A percentile compares a stretch with the other conserved stretches of the same genome.
Evolutionary conservation across 2,797 vertebrate species (phyloP).

Genomic region (Gorsachius magnificus): DNA sequence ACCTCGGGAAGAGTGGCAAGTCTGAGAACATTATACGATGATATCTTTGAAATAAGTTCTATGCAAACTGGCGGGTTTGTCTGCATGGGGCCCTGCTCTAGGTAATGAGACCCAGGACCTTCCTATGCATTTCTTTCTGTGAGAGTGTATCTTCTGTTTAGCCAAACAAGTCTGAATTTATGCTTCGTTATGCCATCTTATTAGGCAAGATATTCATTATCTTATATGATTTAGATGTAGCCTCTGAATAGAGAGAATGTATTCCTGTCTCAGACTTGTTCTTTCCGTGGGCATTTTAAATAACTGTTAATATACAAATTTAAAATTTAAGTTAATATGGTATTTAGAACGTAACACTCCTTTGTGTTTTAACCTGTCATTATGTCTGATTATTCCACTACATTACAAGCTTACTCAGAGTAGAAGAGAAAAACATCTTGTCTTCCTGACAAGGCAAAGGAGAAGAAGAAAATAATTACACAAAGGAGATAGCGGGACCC

Average conservation of each 20-base stretch:
- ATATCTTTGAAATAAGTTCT: background rate
- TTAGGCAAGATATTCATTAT: background rate
- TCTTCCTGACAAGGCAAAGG: constrained; percentile 30
- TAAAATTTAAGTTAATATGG: constrained; percentile 46
- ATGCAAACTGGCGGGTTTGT: background rate
- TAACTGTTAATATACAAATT: constrained; percentile 9
- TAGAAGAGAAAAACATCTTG: constrained; percentile 59
- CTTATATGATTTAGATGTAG: background rate
- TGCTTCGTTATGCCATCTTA: background rate
- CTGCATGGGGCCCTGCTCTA: background rate
- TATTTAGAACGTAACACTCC: constrained; percentile 46
- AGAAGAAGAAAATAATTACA: constrained; percentile 18
- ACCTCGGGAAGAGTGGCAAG: background rate
- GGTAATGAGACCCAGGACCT: background rate
- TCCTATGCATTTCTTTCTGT: background rate
- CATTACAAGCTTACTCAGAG: constrained; percentile 59
- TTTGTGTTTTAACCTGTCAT: constrained; percentile 61
- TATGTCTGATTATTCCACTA: constrained; percentile 59
- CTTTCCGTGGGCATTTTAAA: constrained; percentile 15
- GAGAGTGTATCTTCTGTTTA: background rate
- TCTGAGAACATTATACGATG: background rate
- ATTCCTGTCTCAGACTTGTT: background rate
- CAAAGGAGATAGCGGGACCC: constrained; percentile 8
- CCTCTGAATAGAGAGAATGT: background rate
- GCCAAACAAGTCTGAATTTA: background rate